phyloP scores from a whole-genome alignment of 2,797 vertebrate genomes.

The Arremon brunneinucha region DNA sequence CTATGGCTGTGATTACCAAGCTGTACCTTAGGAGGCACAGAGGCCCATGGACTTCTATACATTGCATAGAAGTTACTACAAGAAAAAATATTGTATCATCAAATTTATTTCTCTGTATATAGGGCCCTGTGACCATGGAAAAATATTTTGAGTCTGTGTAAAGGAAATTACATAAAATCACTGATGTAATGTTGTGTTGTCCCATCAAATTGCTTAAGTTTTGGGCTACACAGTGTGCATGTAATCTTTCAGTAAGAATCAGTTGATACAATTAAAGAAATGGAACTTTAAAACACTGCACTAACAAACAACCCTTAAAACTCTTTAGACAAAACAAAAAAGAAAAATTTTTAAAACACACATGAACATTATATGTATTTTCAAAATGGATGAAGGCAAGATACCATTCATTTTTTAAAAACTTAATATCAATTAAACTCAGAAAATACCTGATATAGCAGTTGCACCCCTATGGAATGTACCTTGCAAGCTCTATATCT shows the following conservation, averaged over 20 bases:
- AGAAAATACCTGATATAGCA: neutral
- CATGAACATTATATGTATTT: neutral
- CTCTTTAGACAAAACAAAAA: neutral
- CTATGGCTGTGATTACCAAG: neutral
- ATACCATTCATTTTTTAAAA: neutral
- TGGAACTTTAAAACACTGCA: neutral
- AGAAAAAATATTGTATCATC: neutral
- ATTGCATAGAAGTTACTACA: neutral
- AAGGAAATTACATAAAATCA: neutral
- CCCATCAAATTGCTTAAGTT: neutral
- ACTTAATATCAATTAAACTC: neutral
- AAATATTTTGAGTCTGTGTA: neutral
- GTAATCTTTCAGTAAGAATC: neutral
- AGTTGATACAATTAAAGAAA: neutral
- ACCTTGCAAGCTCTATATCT: neutral
- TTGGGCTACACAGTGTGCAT: neutral
- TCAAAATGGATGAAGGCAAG: neutral
- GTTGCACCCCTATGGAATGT: neutral
- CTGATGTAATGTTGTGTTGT: neutral
- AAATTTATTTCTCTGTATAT: neutral
- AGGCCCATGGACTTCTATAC: neutral
- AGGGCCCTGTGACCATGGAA: neutral
- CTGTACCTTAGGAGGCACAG: neutral
- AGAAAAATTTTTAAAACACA: neutral
- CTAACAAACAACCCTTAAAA: neutral